Evolutionary conservation across 2,113 vertebrate genomes (phyloP).

Genomic region (Menidia beryllina): DNA sequence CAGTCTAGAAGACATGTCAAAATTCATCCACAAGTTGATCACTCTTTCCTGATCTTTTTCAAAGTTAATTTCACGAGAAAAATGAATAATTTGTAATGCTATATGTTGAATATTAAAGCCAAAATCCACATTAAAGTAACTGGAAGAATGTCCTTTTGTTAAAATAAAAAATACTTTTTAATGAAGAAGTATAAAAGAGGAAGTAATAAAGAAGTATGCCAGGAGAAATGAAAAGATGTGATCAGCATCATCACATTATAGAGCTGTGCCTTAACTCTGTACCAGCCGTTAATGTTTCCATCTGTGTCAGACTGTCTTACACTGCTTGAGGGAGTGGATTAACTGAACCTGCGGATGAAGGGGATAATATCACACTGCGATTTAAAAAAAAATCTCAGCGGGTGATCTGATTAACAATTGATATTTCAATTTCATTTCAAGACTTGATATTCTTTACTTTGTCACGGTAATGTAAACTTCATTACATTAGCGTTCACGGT

Average conservation of each 20-base stretch:
- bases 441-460: constrained; percentile 34
- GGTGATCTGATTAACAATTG: constrained; percentile 26
- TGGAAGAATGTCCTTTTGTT: background rate
- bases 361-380: constrained; percentile 19
- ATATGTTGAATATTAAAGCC: background rate
- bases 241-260: constrained; percentile 1
- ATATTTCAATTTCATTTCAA: constrained; percentile 23
- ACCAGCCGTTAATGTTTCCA: constrained; percentile 16
- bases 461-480: constrained; percentile 33
- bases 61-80: constrained; percentile 1
- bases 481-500: constrained; percentile 28
- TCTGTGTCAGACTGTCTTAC: background rate
- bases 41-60: constrained; percentile 2
- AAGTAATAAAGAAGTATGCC: background rate
- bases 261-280: background rate
- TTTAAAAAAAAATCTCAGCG: constrained; percentile 27
- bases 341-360: constrained; percentile 17
- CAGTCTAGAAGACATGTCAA: background rate
- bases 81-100: background rate
- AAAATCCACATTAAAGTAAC: background rate
- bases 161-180: background rate
- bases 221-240: background rate
- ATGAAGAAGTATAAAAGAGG: no score
- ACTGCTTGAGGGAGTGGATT: constrained; percentile 3
- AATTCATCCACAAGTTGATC: background rate